These are phyloP conservation scores for Pyrgilauda ruficollis DNA, from an alignment of 2,113 vertebrate genomes.

Conservation along the genomic window DNA sequence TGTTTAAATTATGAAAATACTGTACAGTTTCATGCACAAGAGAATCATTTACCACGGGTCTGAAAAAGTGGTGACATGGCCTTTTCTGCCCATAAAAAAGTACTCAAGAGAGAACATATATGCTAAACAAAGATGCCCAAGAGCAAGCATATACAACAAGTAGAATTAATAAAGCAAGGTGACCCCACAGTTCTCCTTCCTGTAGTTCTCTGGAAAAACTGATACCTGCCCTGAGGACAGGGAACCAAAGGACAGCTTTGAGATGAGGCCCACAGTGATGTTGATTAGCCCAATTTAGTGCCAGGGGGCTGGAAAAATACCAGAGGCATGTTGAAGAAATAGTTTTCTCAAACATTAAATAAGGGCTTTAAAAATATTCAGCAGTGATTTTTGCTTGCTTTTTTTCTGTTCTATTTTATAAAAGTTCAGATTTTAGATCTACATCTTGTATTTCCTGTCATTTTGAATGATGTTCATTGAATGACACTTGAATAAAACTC, in stretches of 20 bases:
- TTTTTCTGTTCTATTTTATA: neutral
- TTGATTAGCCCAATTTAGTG: neutral
- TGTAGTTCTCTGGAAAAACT: neutral
- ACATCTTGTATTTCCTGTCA: neutral
- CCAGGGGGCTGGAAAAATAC: neutral
- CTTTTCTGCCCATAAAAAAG: neutral
- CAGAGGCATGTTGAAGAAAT: neutral
- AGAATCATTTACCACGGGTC: neutral
- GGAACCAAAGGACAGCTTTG: neutral
- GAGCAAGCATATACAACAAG: conserved; percentile 12
- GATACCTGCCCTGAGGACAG: neutral
- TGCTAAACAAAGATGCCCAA: neutral
- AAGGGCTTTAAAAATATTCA: neutral
- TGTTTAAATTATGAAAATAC: neutral
- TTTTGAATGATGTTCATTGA: neutral
- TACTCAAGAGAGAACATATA: neutral
- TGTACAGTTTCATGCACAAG: neutral
- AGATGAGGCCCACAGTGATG: neutral
- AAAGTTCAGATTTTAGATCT: neutral
- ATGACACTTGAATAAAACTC: neutral
- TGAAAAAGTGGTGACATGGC: neutral
- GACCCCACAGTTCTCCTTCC: neutral
- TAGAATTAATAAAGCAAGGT: conserved; percentile 46
- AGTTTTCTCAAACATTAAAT: neutral
- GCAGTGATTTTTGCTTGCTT: neutral